phyloP scores from a whole-genome alignment of 2,113 vertebrate genomes.

The Fregata magnificens region DNA sequence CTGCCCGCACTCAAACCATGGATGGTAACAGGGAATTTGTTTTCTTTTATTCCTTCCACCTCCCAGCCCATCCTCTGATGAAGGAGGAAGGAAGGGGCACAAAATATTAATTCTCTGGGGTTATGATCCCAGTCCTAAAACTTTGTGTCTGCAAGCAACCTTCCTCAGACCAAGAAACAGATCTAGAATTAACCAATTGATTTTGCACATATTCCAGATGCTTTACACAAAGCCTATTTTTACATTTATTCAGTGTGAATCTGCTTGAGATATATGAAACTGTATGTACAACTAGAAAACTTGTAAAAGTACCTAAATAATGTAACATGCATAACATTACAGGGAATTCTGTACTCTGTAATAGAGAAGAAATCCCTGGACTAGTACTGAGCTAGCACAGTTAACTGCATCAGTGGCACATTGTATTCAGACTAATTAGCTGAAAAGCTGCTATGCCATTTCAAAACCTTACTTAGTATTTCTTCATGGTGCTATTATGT shows the following conservation, averaged over 20 bases:
- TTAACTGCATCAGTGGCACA: not conserved
- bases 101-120: not conserved
- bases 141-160: not conserved
- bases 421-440: not conserved
- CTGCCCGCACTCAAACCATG: not conserved
- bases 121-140: not conserved
- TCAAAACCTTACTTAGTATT: not conserved
- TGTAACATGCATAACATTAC: not conserved
- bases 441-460: not conserved
- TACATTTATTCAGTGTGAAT: not conserved
- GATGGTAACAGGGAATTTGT: fast-evolving
- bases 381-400: not conserved
- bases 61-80: not conserved
- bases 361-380: not conserved
- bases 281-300: not conserved
- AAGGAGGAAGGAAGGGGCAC: not conserved
- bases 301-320: not conserved
- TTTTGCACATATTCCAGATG: not conserved
- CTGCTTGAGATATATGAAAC: not conserved
- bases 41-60: not conserved
- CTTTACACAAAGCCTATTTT: not conserved
- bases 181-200: not conserved
- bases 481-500: not conserved
- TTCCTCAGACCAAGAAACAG: not conserved
- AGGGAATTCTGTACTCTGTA: not conserved